Conservation (phyloP, 2,888 invertebrate genomes). For the Catocala sponsa region DNA sequence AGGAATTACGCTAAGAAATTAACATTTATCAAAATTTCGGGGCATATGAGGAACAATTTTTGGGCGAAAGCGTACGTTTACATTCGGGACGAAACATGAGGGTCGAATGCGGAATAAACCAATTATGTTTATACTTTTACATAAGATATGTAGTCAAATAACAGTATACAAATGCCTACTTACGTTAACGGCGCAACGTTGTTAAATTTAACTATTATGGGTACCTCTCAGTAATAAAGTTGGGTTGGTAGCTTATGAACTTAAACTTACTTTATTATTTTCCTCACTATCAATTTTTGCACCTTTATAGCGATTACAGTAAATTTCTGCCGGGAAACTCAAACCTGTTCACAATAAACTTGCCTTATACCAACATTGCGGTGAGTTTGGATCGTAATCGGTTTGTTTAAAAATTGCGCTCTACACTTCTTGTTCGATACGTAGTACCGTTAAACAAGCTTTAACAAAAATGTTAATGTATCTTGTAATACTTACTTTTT, state of each 20-base stretch:
- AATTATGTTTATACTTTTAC: too few relatives aligned
- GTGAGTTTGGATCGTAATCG: conserved; percentile 37
- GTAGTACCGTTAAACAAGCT: conserved; percentile 19
- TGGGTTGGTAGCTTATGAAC: conserved; percentile 30
- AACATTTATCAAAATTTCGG: too few relatives aligned
- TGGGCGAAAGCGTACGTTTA: too few relatives aligned
- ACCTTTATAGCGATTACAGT: conserved; percentile 54
- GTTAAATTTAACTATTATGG: conserved; percentile 56
- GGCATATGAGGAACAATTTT: too few relatives aligned
- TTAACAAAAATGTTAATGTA: conserved; percentile 67
- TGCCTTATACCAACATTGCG: conserved; percentile 55
- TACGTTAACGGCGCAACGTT: conserved; percentile 18
- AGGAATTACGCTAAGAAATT: too few relatives aligned
- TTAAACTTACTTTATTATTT: conserved; percentile 52
- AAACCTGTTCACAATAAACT: conserved; percentile 71
- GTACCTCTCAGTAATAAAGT: conserved; percentile 30
- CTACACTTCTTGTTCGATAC: conserved; percentile 64
- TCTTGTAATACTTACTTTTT: conserved; percentile 51
- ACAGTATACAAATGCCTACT: too few relatives aligned
- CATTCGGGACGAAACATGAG: too few relatives aligned
- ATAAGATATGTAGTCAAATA: too few relatives aligned
- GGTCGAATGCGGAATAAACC: too few relatives aligned
- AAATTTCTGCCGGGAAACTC: conserved; percentile 55
- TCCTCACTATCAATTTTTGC: conserved; percentile 60
- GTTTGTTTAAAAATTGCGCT: conserved; percentile 36